Evolutionary conservation across 1,140 invertebrate species (phyloP).

Genomic region (Lepidurus apus): DNA sequence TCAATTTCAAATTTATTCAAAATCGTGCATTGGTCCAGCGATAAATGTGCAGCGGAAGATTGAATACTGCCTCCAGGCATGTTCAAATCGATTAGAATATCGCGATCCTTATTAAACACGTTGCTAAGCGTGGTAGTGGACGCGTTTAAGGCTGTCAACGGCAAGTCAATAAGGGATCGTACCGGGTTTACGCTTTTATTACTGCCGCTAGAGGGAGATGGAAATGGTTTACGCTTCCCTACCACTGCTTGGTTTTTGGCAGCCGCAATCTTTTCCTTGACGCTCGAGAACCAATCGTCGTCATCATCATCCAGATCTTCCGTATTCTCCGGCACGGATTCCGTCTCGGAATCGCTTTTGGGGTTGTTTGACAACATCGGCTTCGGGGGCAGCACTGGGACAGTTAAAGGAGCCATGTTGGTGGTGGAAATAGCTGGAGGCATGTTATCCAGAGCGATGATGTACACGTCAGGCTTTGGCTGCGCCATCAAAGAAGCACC

Average conservation of each 20-base stretch:
- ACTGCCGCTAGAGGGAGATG: neutral
- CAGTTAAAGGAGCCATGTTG: neutral
- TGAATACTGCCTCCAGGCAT: neutral
- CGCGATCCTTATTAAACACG: neutral
- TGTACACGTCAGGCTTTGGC: neutral
- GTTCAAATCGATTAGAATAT: neutral
- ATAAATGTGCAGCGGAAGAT: neutral
- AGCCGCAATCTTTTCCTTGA: neutral
- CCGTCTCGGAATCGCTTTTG: neutral
- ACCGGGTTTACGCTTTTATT: neutral
- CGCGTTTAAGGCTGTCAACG: neutral
- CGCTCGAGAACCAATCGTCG: neutral
- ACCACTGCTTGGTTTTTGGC: neutral
- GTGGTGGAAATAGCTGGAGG: neutral
- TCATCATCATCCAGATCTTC: conserved; percentile 2
- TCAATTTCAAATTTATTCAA: conserved; percentile 5
- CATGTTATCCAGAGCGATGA: neutral
- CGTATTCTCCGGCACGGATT: neutral
- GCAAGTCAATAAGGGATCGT: neutral
- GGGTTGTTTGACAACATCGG: neutral
- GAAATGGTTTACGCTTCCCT: neutral
- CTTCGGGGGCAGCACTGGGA: neutral
- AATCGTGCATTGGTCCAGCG: neutral
- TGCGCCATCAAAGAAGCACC: neutral
- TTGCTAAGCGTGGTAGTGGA: neutral